Conservation (phyloP, 1,140 invertebrate genomes). For the Lucilia sericata region DNA sequence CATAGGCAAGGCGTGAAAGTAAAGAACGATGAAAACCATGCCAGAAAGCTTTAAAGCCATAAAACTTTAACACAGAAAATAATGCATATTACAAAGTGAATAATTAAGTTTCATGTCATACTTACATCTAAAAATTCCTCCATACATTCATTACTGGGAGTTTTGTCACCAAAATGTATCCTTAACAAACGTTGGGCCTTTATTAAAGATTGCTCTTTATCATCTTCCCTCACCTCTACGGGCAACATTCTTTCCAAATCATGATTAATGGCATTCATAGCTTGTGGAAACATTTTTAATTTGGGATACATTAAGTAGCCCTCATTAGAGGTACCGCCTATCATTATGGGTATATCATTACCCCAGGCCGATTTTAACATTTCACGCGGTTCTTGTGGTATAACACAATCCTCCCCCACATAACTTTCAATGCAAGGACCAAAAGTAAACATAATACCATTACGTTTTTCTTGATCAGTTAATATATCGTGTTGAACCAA, state of each 20-base stretch:
- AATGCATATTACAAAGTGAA: neutral
- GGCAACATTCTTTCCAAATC: slow-evolving; percentile 53
- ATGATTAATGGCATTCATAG: slow-evolving; percentile 51
- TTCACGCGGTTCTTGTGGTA: slow-evolving; percentile 57
- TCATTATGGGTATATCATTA: slow-evolving; percentile 62
- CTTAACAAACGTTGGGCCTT: slow-evolving; percentile 50
- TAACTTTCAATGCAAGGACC: slow-evolving; percentile 67
- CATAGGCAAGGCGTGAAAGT: slow-evolving; percentile 59
- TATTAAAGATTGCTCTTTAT: slow-evolving; percentile 49
- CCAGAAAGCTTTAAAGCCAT: slow-evolving; percentile 66
- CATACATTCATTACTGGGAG: slow-evolving; percentile 49
- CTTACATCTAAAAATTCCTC: slow-evolving; percentile 58
- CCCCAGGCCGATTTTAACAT: slow-evolving; percentile 62
- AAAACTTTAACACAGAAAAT: slow-evolving; percentile 52
- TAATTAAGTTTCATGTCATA: neutral
- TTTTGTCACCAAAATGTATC: slow-evolving; percentile 55
- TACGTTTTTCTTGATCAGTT: slow-evolving; percentile 51
- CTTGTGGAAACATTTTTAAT: slow-evolving; percentile 51
- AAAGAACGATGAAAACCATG: slow-evolving; percentile 65
- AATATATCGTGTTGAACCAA: slow-evolving; percentile 44
- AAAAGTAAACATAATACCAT: slow-evolving; percentile 55
- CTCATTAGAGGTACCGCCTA: slow-evolving; percentile 66
- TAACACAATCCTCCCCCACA: slow-evolving; percentile 56
- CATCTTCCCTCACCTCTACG: slow-evolving; percentile 49
- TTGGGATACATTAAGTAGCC: slow-evolving; percentile 61